phyloP scores from a whole-genome alignment of 2,797 vertebrate genomes.

The Rhabdophis nuchalis region DNA sequence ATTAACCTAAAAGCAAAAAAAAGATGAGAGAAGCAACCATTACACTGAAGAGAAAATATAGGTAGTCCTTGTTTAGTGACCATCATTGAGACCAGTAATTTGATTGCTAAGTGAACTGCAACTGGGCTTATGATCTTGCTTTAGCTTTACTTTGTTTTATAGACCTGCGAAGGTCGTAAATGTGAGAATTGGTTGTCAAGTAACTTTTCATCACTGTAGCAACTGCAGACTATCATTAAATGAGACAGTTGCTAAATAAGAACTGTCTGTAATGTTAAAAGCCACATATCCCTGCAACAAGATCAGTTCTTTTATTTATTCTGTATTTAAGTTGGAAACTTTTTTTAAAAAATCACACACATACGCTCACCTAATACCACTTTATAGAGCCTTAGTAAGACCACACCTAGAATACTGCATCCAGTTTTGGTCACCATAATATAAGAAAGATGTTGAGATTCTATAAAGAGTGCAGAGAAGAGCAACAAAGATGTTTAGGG shows the following conservation, averaged over 20 bases:
- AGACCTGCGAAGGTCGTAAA: neutral
- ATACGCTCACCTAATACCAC: neutral
- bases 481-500: too few relatives aligned
- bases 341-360: neutral
- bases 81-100: neutral
- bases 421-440: too few relatives aligned
- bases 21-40: neutral
- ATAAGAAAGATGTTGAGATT: too few relatives aligned
- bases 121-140: neutral
- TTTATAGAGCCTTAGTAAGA: neutral
- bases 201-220: neutral
- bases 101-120: neutral
- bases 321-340: neutral
- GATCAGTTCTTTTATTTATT: conserved; percentile 17
- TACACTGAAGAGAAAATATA: neutral
- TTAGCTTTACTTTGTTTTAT: neutral
- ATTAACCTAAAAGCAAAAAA: neutral
- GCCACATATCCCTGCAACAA: rapidly evolving
- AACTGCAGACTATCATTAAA: neutral
- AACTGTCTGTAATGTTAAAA: rapidly evolving
- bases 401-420: neutral
- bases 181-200: neutral
- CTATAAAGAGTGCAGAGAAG: too few relatives aligned
- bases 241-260: neutral
- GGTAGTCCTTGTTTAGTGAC: neutral